phyloP scores from a whole-genome alignment of 1,140 invertebrate genomes.

The Bombus waltoni region DNA sequence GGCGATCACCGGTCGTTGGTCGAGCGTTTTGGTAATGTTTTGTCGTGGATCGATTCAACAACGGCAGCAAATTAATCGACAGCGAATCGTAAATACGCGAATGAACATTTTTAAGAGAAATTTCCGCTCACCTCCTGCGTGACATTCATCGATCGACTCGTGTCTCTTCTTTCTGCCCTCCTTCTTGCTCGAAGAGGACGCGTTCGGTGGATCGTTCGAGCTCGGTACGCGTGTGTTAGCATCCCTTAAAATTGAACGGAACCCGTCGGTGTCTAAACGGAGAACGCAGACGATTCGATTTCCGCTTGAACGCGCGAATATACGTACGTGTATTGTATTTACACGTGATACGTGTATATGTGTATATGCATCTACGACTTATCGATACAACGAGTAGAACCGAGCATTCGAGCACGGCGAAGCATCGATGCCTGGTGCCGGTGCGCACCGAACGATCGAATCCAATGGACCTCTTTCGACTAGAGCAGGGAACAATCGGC shows the following conservation, averaged over 20 bases:
- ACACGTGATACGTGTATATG: too few relatives aligned
- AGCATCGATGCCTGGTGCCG: neutral
- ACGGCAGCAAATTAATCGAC: neutral
- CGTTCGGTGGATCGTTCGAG: too few relatives aligned
- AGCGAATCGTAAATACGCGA: neutral
- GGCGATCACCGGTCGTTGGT: neutral
- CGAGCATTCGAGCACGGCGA: neutral
- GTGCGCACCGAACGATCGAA: too few relatives aligned
- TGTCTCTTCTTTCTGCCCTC: neutral
- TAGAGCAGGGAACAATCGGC: constrained; percentile 41
- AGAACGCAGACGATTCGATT: too few relatives aligned
- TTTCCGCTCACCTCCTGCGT: neutral
- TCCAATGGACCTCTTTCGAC: neutral
- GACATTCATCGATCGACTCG: neutral
- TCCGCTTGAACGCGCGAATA: too few relatives aligned
- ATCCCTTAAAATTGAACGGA: neutral
- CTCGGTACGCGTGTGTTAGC: too few relatives aligned
- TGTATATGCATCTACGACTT: too few relatives aligned
- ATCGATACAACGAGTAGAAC: too few relatives aligned
- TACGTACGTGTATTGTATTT: too few relatives aligned
- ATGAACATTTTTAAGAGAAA: neutral
- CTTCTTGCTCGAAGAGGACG: too few relatives aligned
- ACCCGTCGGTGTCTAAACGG: neutral
- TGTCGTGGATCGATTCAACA: neutral
- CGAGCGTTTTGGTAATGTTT: neutral